Evolutionary conservation across 2,888 invertebrate species (phyloP).

Genomic region (Nesidiocoris tenuis): DNA sequence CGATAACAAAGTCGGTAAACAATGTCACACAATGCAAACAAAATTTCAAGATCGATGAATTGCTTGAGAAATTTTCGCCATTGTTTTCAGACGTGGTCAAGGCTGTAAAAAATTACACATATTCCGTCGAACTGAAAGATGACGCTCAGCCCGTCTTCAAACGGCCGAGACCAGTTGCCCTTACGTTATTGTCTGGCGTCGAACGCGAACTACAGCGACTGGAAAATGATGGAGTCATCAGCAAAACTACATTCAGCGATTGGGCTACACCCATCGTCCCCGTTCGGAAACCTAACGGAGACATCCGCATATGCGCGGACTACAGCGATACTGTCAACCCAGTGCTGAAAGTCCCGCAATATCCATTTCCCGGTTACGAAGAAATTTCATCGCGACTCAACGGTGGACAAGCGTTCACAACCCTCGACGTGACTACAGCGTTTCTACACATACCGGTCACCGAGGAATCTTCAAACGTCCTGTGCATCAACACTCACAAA

Average conservation of each 20-base stretch:
- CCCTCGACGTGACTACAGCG: not conserved
- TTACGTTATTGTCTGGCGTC: constrained; percentile 2
- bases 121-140: not conserved
- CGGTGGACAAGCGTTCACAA: not conserved
- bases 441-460: too few species aligned
- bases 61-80: not conserved
- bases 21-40: not conserved
- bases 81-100: constrained; percentile 16
- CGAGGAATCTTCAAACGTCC: constrained; percentile 52
- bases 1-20: constrained; percentile 11
- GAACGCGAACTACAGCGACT: constrained; percentile 9
- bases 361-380: constrained; percentile 43
- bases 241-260: constrained; percentile 11
- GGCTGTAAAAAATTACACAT: constrained; percentile 15
- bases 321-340: too few species aligned
- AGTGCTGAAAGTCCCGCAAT: constrained; percentile 50
- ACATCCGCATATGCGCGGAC: too few species aligned
- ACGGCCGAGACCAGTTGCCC: constrained; percentile 12
- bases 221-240: constrained; percentile 21
- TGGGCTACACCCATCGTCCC: constrained; percentile 32
- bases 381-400: not conserved
- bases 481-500: constrained; percentile 50
- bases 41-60: not conserved
- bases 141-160: constrained; percentile 28
- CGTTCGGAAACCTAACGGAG: constrained; percentile 13